phyloP scores from a whole-genome alignment of 2,113 vertebrate species.

The Marcusenius ussheri region DNA sequence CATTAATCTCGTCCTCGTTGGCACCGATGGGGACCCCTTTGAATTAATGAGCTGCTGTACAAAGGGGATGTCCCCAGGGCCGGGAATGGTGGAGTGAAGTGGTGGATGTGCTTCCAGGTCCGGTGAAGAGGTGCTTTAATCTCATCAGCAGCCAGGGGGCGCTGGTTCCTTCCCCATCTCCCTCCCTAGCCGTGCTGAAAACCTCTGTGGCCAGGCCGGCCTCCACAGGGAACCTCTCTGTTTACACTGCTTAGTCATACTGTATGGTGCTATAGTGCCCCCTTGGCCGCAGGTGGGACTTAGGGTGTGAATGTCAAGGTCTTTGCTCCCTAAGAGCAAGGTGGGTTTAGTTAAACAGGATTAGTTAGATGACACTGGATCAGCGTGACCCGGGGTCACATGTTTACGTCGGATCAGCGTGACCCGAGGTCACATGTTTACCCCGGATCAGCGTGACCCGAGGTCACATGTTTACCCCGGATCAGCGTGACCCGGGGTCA shows the following conservation, averaged over 20 bases:
- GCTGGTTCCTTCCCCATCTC: background rate
- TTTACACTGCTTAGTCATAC: background rate
- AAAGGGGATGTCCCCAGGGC: background rate
- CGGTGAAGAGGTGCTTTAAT: background rate
- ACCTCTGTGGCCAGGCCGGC: background rate
- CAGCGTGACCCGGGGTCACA: background rate
- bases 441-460: background rate
- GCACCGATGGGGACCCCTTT: background rate
- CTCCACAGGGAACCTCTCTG: background rate
- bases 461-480: background rate
- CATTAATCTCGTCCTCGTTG: background rate
- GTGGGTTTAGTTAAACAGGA: background rate
- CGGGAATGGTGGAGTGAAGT: no score
- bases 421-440: no score
- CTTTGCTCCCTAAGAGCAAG: background rate
- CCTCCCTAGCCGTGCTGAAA: background rate
- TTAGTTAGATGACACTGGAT: background rate
- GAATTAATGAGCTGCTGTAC: conserved; percentile 12
- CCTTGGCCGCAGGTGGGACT: background rate
- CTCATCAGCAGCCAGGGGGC: background rate
- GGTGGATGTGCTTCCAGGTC: background rate
- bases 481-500: background rate
- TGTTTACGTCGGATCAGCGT: no score
- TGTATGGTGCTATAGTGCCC: background rate
- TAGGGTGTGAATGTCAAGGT: background rate